Conservation (phyloP, 2,113 vertebrate genomes). For the Myocastor coypus region DNA sequence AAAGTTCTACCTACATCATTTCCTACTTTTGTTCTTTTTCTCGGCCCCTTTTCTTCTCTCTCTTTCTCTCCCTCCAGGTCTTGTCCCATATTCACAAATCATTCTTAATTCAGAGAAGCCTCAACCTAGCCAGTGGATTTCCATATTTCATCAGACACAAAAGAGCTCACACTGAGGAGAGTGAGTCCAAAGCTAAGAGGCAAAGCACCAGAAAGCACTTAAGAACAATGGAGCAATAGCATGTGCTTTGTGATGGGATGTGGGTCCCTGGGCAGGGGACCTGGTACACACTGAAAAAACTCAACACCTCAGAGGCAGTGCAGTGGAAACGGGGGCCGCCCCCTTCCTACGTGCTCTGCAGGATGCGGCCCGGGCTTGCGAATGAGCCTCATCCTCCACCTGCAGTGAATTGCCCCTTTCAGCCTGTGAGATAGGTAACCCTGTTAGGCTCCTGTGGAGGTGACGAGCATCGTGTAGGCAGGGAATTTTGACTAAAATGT, state of each 20-base stretch:
- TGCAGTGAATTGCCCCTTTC: neutral
- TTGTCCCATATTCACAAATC: neutral
- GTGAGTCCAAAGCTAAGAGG: slow-evolving; percentile 73
- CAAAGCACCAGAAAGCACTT: slow-evolving; percentile 58
- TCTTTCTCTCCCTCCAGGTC: neutral
- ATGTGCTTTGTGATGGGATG: slow-evolving; percentile 58
- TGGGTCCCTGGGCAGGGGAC: neutral
- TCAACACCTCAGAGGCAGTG: slow-evolving; percentile 69
- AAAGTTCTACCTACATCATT: neutral
- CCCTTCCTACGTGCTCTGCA: neutral
- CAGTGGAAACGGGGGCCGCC: neutral
- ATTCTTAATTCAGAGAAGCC: neutral
- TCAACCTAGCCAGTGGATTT: neutral
- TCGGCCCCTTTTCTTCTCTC: neutral
- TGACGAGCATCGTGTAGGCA: neutral
- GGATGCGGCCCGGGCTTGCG: slow-evolving; percentile 15
- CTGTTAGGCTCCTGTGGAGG: neutral
- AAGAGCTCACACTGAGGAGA: slow-evolving; percentile 54
- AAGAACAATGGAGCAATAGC: slow-evolving; percentile 74
- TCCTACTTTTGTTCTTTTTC: neutral
- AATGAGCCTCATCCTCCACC: neutral
- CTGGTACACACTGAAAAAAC: slow-evolving; percentile 8
- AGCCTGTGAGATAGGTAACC: rapidly evolving
- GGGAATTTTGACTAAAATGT: neutral
- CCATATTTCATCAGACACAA: slow-evolving; percentile 29